phyloP scores from a whole-genome alignment of 2,888 invertebrate species.

The Drosophila kanekoi region DNA sequence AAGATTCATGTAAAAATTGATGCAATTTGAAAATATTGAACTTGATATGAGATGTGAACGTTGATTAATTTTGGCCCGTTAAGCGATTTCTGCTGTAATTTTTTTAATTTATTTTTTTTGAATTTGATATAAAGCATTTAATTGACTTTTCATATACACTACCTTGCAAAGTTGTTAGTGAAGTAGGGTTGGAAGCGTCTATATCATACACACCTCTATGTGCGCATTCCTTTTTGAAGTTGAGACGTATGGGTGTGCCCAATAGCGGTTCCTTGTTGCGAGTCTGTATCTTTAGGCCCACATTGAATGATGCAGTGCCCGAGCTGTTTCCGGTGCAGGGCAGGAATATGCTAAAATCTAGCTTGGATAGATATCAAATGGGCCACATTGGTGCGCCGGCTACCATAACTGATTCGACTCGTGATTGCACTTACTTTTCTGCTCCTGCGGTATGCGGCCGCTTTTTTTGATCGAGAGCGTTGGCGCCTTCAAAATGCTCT shows the following conservation, averaged over 20 bases:
- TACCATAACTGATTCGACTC: slow-evolving; percentile 7
- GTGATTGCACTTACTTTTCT: slow-evolving; percentile 89
- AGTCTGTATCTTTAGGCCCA: slow-evolving; percentile 93
- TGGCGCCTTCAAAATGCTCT: slow-evolving; percentile 93
- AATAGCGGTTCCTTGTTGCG: slow-evolving; percentile 92
- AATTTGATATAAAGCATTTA: slow-evolving; percentile 60
- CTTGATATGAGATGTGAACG: neutral
- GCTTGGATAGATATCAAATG: slow-evolving; percentile 52
- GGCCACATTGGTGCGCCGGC: slow-evolving; percentile 14
- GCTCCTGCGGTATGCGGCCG: slow-evolving; percentile 93
- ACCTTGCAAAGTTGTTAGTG: slow-evolving; percentile 85
- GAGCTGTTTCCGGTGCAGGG: slow-evolving; percentile 95
- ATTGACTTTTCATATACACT: slow-evolving; percentile 83
- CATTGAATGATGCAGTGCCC: slow-evolving; percentile 94
- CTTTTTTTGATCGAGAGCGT: slow-evolving; percentile 93
- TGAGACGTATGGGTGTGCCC: slow-evolving; percentile 94
- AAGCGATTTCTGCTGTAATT: slow-evolving; percentile 26
- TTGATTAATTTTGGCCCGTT: neutral
- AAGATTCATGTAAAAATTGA: slow-evolving; percentile 19
- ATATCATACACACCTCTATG: slow-evolving; percentile 93
- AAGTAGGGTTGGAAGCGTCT: slow-evolving; percentile 85
- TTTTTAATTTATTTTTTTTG: slow-evolving; percentile 25
- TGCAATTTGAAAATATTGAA: neutral
- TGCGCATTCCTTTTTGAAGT: slow-evolving; percentile 96
- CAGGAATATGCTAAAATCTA: slow-evolving; percentile 94